A percentile compares a stretch with the other conserved stretches of the same genome.
Conservation (phyloP, 37 sponge, comb jelly and placozoan species). For the Cladorhizidae sp. region DNA sequence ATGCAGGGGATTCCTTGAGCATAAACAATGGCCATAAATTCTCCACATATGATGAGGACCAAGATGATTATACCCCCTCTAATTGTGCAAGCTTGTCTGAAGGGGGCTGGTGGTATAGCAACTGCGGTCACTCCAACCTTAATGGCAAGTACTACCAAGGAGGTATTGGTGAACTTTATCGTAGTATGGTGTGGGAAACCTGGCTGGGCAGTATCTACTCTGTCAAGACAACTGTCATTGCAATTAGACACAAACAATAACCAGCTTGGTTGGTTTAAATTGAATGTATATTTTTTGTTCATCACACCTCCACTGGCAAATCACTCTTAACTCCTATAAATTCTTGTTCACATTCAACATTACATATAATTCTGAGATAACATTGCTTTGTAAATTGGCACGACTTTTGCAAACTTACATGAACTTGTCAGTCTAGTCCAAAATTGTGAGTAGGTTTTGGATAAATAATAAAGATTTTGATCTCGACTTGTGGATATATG, state of each 20-base stretch:
- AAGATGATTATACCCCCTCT: slow-evolving; percentile 8
- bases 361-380: neutral
- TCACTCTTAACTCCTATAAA: neutral
- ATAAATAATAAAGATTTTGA: too few species aligned
- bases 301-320: neutral
- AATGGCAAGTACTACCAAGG: slow-evolving; percentile 33
- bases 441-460: too few species aligned
- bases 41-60: slow-evolving; percentile 56
- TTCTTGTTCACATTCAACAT: neutral
- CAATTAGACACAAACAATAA: slow-evolving; percentile 43
- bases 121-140: slow-evolving; percentile 45
- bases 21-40: slow-evolving; percentile 38
- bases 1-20: slow-evolving; percentile 32
- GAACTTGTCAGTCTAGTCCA: too few species aligned
- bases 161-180: neutral
- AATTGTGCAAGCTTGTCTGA: slow-evolving; percentile 39
- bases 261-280: neutral
- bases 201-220: slow-evolving; percentile 1
- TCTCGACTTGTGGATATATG: too few species aligned
- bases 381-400: too few species aligned
- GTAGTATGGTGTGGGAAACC: slow-evolving; percentile 50
- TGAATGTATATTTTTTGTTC: neutral
- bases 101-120: slow-evolving; percentile 58
- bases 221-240: slow-evolving; percentile 44
- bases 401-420: too few species aligned